Evolutionary conservation across 92 coral and sea anemone genomes (phyloP).

Genomic region (Pocillopora meandrina): DNA sequence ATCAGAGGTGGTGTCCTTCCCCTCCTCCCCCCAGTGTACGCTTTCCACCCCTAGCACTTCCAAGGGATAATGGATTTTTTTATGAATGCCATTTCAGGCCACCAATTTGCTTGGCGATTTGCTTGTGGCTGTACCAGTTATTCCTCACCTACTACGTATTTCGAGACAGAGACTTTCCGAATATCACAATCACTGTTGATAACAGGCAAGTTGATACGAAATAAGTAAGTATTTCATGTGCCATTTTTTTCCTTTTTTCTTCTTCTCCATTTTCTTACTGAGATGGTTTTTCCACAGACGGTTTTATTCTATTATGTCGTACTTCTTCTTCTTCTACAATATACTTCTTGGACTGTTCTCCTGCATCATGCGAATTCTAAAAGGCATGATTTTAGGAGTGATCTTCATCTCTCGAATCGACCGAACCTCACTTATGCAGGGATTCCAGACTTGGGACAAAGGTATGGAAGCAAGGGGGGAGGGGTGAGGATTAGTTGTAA

Average conservation of each 20-base stretch:
- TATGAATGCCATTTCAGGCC: slow-evolving; percentile 16
- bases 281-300: slow-evolving; percentile 46
- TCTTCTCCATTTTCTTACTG: no score
- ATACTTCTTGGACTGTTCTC: slow-evolving; percentile 72
- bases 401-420: slow-evolving; percentile 74
- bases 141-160: slow-evolving; percentile 36
- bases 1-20: no score
- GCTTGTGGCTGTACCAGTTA: slow-evolving; percentile 30
- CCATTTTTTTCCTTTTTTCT: neutral
- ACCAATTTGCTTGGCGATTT: neutral
- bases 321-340: slow-evolving; percentile 86
- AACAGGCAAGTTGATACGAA: slow-evolving; percentile 28
- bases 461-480: slow-evolving; percentile 29
- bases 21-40: no score
- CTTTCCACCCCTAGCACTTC: no score
- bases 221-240: no score
- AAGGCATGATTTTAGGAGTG: slow-evolving; percentile 65
- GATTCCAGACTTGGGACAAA: slow-evolving; percentile 68
- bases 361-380: slow-evolving; percentile 62
- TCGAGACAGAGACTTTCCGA: slow-evolving; percentile 41
- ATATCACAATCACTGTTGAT: slow-evolving; percentile 46
- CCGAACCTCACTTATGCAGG: no score
- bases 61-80: no score
- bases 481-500: neutral
- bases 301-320: slow-evolving; percentile 65